Percentiles rank a stretch among this genome's conserved stretches.
phyloP scores from a whole-genome alignment of 2,113 vertebrate species.

The Atractosteus spatula region DNA sequence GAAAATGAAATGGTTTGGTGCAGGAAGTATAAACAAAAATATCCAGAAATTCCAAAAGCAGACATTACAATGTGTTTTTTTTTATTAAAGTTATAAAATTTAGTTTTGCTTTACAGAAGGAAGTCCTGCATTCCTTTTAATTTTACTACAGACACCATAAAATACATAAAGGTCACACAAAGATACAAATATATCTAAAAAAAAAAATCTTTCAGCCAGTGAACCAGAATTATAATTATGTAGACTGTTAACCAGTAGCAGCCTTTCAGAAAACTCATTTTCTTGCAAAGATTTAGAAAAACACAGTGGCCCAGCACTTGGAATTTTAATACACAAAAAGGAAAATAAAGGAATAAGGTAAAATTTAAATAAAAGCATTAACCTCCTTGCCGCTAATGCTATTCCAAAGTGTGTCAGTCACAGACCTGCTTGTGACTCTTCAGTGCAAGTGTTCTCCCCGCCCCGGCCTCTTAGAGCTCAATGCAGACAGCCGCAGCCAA shows the following conservation, averaged over 20 bases:
- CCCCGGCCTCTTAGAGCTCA: constrained; percentile 38
- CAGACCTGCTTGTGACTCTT: constrained; percentile 43
- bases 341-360: constrained; percentile 38
- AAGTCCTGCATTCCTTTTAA: constrained; percentile 18
- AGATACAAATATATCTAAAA: constrained; percentile 34
- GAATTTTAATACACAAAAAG: constrained; percentile 24
- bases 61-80: neutral
- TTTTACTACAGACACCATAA: constrained; percentile 19
- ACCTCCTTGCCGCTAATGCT: constrained; percentile 7
- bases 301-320: constrained; percentile 46
- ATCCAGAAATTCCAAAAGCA: no score
- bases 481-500: constrained; percentile 44
- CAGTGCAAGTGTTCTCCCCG: constrained; percentile 18
- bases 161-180: constrained; percentile 21
- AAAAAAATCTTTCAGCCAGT: constrained; percentile 35
- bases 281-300: constrained; percentile 23
- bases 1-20: no score
- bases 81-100: constrained; percentile 12
- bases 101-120: constrained; percentile 5
- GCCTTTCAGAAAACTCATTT: constrained; percentile 31
- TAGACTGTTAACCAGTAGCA: constrained; percentile 62
- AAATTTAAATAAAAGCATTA: constrained; percentile 24
- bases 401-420: constrained; percentile 26
- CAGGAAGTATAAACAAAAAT: no score
- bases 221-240: constrained; percentile 48